Evolutionary conservation across 2,113 vertebrate genomes (phyloP).

Genomic region (Trochalopteron elliotii): DNA sequence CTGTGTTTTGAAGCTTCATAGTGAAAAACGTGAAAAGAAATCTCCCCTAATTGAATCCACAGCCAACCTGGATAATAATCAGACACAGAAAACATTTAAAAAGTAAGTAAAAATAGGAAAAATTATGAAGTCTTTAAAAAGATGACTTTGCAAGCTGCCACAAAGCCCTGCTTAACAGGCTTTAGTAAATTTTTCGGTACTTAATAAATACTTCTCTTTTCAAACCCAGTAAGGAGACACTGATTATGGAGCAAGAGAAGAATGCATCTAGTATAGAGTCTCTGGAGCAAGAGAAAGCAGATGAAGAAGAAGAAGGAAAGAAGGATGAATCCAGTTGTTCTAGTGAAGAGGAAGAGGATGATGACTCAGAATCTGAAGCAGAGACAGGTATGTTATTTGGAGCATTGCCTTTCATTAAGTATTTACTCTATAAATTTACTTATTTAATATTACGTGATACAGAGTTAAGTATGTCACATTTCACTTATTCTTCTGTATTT

Average conservation of each 20-base stretch:
- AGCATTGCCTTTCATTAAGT: background rate
- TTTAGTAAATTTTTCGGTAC: background rate
- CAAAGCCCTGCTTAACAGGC: background rate
- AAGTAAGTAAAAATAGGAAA: conserved; percentile 79
- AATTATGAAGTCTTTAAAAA: background rate
- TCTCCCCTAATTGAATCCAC: conserved; percentile 95
- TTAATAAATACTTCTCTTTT: conserved; percentile 16
- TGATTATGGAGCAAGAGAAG: conserved; percentile 94
- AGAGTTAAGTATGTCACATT: background rate
- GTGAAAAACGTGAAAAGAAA: conserved; percentile 94
- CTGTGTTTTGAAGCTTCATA: conserved; percentile 81
- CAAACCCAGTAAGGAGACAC: conserved; percentile 86
- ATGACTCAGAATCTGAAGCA: conserved; percentile 96
- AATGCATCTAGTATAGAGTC: conserved; percentile 88
- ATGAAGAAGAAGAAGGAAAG: conserved; percentile 91
- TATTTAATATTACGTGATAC: background rate
- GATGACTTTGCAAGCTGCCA: background rate
- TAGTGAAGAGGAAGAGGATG: conserved; percentile 97
- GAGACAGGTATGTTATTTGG: conserved; percentile 84
- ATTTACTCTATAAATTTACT: background rate
- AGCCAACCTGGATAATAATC: conserved; percentile 94
- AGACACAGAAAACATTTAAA: conserved; percentile 89
- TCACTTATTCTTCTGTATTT: background rate
- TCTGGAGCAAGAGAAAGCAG: conserved; percentile 93
- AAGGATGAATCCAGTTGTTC: conserved; percentile 99